Base-by-base conservation (phyloP, 2,888 invertebrate genomes). In the Cheilosia soror region DNA sequence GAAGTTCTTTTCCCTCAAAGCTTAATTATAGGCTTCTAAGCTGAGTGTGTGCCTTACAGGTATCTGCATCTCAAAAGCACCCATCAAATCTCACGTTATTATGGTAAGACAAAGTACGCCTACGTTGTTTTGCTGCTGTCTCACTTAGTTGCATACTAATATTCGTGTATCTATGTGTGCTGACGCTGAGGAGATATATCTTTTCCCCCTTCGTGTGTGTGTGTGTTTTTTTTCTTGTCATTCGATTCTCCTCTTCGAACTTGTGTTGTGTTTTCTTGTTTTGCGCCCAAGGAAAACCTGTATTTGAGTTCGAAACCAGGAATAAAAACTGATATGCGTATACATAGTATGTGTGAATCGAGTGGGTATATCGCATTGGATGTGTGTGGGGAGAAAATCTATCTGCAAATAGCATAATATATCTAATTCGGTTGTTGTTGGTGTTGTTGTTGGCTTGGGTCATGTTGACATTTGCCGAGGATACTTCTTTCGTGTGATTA, bases 271-370 rank as follows among this genome's bases (percentile, higher is more conserved):
- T 80, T 85, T 76, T 84, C 80, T 84, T 76, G 75, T 84, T 85
- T 81, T 71, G 81, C 58, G 76, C 68, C 81, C 85, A 85, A 85
- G 85, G 85, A 85, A 85, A 85, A 85, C 85, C 85, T 85, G 85
- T 85, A 85, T 85, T 77, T 51, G 81, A 81, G 84, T 47, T 69
- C 47, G 66, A 76, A 72, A 72, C 81, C 76, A 85, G 85, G 85
- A 85, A 85, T 85, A 81, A 85, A 85, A 85, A 85, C 85, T 62
- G 40, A 73, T 29, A 79, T 58, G 47, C 71, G 25, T 71, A 49
- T 51, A 37, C 29, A 6, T 47, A 62, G 68, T 29, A 66, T 71
- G 65, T 55, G 47, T 44, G 47, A 53, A 29, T 65, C 71, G 84
- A 84, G 84, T 84, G 84, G 84, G 84, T 55, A 79, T 58, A 53